These are phyloP conservation scores for Eupithecia abbreviata DNA, from an alignment of 2,888 invertebrate species.

Conservation along the genomic window DNA sequence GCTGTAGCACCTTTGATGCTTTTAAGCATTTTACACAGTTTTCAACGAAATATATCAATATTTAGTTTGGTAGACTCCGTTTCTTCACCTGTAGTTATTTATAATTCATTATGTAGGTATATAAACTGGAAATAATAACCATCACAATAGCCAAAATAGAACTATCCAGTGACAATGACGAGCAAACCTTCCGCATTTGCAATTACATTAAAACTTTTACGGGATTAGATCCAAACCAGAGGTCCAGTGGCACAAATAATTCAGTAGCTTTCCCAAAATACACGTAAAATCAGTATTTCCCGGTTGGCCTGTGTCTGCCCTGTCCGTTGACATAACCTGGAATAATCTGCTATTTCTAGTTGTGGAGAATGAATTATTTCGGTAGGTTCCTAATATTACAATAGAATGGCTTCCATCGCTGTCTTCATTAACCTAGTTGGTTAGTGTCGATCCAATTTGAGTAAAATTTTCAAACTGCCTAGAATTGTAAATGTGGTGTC, in stretches of 20 bases:
- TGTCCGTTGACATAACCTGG: constrained; percentile 61
- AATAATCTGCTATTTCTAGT: constrained; percentile 55
- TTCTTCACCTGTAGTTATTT: not conserved
- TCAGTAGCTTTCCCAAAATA: constrained; percentile 67
- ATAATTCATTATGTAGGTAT: not conserved
- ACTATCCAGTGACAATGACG: not conserved
- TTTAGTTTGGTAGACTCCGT: not conserved
- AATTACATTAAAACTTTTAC: constrained; percentile 18
- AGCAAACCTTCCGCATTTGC: constrained; percentile 1
- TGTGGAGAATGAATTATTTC: constrained; percentile 7
- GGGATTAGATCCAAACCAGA: constrained; percentile 15
- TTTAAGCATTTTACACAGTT: not conserved
- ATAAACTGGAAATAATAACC: not conserved
- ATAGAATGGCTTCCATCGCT: not conserved
- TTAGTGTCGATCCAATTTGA: not conserved
- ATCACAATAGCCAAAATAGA: not conserved
- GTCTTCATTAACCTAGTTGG: constrained; percentile 4
- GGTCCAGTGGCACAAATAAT: constrained; percentile 59
- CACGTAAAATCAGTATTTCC: constrained; percentile 68
- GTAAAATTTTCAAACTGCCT: not conserved
- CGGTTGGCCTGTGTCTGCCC: constrained; percentile 61
- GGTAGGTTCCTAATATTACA: not conserved
- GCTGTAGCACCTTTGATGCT: not conserved
- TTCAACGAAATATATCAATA: not conserved
- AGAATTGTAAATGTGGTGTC: not conserved